Conservation (phyloP, 53 echinoderm and acorn worm genomes). For the Apostichopus leukothele region DNA sequence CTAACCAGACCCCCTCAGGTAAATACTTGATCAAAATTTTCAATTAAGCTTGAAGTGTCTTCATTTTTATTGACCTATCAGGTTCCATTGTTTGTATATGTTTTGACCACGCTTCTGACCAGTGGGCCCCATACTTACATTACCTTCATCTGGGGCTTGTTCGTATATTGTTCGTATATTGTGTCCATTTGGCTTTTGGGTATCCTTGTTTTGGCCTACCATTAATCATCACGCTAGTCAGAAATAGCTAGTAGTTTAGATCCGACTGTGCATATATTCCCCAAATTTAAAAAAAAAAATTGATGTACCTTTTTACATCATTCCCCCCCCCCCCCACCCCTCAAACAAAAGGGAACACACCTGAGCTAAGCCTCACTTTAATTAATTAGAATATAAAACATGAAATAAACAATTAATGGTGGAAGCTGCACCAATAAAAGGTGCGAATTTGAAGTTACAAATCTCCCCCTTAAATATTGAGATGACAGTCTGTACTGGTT, state of each 20-base stretch:
- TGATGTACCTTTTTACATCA: no score
- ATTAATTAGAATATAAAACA: slow-evolving; percentile 50
- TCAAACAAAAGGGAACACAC: slow-evolving; percentile 1
- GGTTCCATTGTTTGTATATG: slow-evolving; percentile 28
- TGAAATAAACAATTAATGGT: slow-evolving; percentile 49
- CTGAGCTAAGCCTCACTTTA: slow-evolving; percentile 46
- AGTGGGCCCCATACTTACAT: neutral
- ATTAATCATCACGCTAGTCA: slow-evolving; percentile 9
- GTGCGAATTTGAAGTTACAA: slow-evolving; percentile 38
- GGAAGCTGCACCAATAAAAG: slow-evolving; percentile 27
- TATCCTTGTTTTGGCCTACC: neutral
- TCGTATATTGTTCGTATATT: neutral
- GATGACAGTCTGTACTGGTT: slow-evolving; percentile 27
- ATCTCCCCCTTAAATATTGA: slow-evolving; percentile 47
- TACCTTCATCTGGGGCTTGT: slow-evolving; percentile 12
- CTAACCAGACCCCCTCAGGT: neutral
- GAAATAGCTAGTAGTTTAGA: neutral
- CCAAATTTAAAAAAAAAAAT: neutral
- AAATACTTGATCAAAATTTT: slow-evolving; percentile 12
- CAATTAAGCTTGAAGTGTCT: slow-evolving; percentile 26
- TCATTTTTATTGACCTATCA: slow-evolving; percentile 15
- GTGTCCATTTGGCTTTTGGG: neutral
- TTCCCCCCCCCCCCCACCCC: neutral
- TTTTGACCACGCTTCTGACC: neutral
- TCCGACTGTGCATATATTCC: neutral